Percentiles rank a stretch among this genome's conserved stretches.
Conservation (phyloP, 2,888 invertebrate genomes). For the Mythimna ferrago region DNA sequence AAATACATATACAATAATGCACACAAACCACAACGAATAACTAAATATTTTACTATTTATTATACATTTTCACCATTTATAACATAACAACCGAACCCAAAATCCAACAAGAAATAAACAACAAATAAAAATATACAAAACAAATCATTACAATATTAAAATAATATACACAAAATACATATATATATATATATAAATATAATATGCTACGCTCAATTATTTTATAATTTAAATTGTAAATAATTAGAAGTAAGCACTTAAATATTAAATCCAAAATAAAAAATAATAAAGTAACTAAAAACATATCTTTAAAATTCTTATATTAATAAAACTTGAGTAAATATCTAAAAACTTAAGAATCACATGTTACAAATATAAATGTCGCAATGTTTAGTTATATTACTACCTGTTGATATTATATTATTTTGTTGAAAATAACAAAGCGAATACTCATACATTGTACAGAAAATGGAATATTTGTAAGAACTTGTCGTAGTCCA, state of each 20-base stretch:
- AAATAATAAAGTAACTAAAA: slow-evolving; percentile 13
- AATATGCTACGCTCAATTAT: slow-evolving; percentile 59
- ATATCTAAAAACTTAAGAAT: neutral
- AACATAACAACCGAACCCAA: neutral
- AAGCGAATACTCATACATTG: slow-evolving; percentile 20
- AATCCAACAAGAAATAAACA: no score
- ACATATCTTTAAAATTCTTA: slow-evolving; percentile 41
- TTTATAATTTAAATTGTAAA: slow-evolving; percentile 50
- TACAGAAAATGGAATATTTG: neutral
- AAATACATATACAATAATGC: no score
- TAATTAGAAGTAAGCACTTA: slow-evolving; percentile 37
- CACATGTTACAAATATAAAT: neutral
- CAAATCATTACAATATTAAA: slow-evolving; percentile 6
- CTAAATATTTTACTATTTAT: no score
- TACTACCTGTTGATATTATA: slow-evolving; percentile 17
- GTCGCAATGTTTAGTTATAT: neutral
- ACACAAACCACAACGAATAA: no score
- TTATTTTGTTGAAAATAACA: slow-evolving; percentile 11
- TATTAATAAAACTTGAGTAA: neutral
- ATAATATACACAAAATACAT: neutral
- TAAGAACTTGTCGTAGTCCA: neutral
- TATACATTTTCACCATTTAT: neutral
- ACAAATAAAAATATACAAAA: neutral
- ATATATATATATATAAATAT: slow-evolving; percentile 1
- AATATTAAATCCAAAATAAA: neutral